Percentiles rank a stretch among this genome's conserved stretches.
Conservation (phyloP, 2,797 vertebrate genomes). For the Poecilia velifera region DNA sequence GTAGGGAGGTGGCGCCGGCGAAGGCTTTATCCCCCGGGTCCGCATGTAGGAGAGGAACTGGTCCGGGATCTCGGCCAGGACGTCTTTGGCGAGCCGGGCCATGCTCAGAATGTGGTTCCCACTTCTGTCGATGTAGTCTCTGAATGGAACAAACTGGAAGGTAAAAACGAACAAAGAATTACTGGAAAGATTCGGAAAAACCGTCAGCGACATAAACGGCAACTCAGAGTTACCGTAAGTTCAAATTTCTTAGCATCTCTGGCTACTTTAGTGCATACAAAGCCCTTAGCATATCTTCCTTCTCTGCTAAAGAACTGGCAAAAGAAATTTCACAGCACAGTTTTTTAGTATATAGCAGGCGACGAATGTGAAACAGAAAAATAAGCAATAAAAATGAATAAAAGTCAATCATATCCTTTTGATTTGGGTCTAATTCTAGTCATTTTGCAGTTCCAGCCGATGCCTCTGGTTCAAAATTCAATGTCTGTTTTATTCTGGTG, state of each 20-base stretch:
- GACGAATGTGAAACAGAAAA: background rate
- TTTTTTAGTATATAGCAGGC: background rate
- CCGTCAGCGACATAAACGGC: background rate
- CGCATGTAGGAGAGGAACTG: slow-evolving; percentile 98
- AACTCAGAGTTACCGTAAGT: background rate
- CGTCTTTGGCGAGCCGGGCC: slow-evolving; percentile 95
- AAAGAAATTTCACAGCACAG: background rate
- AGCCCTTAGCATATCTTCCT: background rate
- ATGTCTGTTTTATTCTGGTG: background rate
- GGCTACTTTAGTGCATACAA: background rate
- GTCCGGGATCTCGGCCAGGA: slow-evolving; percentile 95
- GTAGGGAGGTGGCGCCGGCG: slow-evolving; percentile 92
- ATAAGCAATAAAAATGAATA: background rate
- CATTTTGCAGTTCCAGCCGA: slow-evolving; percentile 5
- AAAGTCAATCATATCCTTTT: background rate
- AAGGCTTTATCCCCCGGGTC: slow-evolving; percentile 95
- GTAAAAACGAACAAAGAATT: background rate
- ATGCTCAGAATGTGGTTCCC: slow-evolving; percentile 96
- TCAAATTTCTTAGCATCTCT: background rate
- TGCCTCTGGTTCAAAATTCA: background rate
- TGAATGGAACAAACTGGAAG: slow-evolving; percentile 93
- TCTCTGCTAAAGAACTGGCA: background rate
- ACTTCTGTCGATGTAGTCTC: slow-evolving; percentile 95
- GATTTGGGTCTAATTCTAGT: background rate
- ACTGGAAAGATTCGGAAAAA: background rate